Evolutionary conservation across 2,888 invertebrate species (phyloP).

Genomic region (Hanleya hanleyi): DNA sequence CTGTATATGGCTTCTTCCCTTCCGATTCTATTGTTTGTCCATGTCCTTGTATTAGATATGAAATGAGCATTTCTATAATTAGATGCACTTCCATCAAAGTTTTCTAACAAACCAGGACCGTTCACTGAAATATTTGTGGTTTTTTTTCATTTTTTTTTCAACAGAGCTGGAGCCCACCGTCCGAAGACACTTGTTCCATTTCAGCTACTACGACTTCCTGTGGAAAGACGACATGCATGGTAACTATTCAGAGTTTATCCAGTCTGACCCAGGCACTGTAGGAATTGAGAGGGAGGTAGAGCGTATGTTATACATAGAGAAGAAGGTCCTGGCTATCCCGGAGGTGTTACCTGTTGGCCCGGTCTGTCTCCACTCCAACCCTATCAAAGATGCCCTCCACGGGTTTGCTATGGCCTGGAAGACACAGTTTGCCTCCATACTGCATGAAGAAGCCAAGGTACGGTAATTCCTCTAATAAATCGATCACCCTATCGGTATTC

Average conservation of each 20-base stretch:
- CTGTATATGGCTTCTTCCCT: too few species aligned
- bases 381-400: constrained; percentile 70
- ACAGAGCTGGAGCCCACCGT: constrained; percentile 65
- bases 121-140: not conserved
- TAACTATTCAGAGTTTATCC: constrained; percentile 70
- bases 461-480: too few species aligned
- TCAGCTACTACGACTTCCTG: constrained; percentile 71
- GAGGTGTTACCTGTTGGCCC: constrained; percentile 66
- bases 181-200: constrained; percentile 68
- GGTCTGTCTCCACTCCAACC: constrained; percentile 67
- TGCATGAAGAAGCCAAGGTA: constrained; percentile 72
- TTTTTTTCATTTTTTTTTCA: constrained; percentile 10
- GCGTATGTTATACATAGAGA: constrained; percentile 67
- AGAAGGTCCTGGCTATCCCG: constrained; percentile 65
- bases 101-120: too few species aligned
- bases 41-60: too few species aligned
- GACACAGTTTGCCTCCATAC: constrained; percentile 70
- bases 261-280: constrained; percentile 56
- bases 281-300: constrained; percentile 49
- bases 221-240: constrained; percentile 73
- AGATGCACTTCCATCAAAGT: too few species aligned
- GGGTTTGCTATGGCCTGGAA: constrained; percentile 73
- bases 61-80: too few species aligned
- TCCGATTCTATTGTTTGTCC: too few species aligned
- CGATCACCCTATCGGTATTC: too few species aligned